Conservation (phyloP, 1,140 invertebrate species). For the Atta cephalotes region DNA sequence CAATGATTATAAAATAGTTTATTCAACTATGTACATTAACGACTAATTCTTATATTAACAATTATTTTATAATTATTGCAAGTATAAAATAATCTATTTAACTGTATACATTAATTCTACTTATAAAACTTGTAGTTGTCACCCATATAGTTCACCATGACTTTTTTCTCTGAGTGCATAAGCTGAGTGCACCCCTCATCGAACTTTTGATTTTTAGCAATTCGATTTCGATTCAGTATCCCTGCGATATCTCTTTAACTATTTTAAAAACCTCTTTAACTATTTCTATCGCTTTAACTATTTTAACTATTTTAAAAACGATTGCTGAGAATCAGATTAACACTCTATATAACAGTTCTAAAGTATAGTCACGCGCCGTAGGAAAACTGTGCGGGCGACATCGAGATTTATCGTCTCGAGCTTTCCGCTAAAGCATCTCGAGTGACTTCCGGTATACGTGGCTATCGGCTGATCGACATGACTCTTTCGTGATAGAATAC, state of each 20-base stretch:
- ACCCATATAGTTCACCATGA: not conserved
- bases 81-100: too few species aligned
- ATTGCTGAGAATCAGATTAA: conserved; percentile 50
- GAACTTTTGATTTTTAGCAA: not conserved
- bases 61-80: too few species aligned
- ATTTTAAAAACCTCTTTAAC: not conserved
- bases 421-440: conserved; percentile 83
- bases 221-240: not conserved
- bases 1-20: too few species aligned
- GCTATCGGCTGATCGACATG: conserved; percentile 84
- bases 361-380: conserved; percentile 41
- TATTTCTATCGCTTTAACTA: not conserved
- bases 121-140: too few species aligned
- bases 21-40: too few species aligned
- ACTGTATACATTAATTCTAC: too few species aligned
- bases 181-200: not conserved
- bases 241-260: not conserved
- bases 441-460: conserved; percentile 83
- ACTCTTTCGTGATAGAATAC: conserved; percentile 83
- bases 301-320: not conserved
- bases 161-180: not conserved
- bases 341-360: not conserved
- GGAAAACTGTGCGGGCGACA: conserved; percentile 44
- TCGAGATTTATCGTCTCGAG: conserved; percentile 81
- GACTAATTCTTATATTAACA: too few species aligned